Conservation (phyloP, 2,888 invertebrate species). For the Volucella inanis region DNA sequence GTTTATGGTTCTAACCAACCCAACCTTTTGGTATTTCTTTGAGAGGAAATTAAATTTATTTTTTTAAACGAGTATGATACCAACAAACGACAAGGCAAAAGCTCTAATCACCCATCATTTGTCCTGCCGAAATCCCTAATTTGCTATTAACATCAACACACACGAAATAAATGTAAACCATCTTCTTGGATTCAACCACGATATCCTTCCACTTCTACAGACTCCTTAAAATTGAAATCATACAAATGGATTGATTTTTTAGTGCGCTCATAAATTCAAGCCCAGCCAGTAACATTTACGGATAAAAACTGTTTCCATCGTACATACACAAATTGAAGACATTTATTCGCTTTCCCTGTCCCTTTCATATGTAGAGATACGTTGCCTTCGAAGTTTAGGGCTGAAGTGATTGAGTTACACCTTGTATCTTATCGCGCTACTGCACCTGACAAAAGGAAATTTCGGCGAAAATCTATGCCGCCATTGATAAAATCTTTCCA, state of each 20-base stretch:
- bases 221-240: slow-evolving; percentile 69
- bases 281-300: slow-evolving; percentile 50
- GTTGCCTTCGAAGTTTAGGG: slow-evolving; percentile 22
- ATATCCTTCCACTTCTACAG: slow-evolving; percentile 22
- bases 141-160: slow-evolving; percentile 66
- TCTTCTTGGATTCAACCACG: slow-evolving; percentile 47
- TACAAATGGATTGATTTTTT: slow-evolving; percentile 73
- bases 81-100: slow-evolving; percentile 22
- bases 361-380: background rate
- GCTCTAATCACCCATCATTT: slow-evolving; percentile 68
- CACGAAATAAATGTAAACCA: slow-evolving; percentile 61
- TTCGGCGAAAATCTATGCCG: slow-evolving; percentile 32
- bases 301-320: slow-evolving; percentile 29
- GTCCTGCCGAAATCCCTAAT: slow-evolving; percentile 66
- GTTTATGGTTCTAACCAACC: background rate
- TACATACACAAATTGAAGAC: slow-evolving; percentile 63
- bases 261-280: slow-evolving; percentile 68
- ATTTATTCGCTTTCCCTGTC: slow-evolving; percentile 39
- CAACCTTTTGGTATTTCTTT: slow-evolving; percentile 5
- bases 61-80: slow-evolving; percentile 29
- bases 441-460: slow-evolving; percentile 50
- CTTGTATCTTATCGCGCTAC: slow-evolving; percentile 5
- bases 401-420: background rate
- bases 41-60: slow-evolving; percentile 58
- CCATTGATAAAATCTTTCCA: slow-evolving; percentile 60